These are phyloP conservation scores for Acrossocheilus fasciatus DNA, from an alignment of 2,797 vertebrate genomes.

Conservation along the genomic window DNA sequence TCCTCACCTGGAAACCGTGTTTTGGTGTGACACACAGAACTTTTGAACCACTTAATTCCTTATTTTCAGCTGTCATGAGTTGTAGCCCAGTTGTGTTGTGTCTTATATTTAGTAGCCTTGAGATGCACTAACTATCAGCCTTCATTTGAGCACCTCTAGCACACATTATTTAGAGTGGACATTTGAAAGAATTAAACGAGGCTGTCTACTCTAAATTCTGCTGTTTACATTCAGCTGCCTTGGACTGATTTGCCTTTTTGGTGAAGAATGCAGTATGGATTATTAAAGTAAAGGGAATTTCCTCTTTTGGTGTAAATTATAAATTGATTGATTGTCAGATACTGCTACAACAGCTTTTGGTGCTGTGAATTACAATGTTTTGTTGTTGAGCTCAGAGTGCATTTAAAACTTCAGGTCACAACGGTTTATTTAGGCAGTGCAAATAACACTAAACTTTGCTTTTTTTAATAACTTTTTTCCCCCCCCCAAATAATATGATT, in stretches of 20 bases:
- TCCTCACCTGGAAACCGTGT: neutral
- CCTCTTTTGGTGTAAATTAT: conserved; percentile 4
- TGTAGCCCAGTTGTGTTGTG: neutral
- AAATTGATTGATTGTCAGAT: neutral
- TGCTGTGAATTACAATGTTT: neutral
- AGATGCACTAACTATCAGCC: neutral
- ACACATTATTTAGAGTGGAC: neutral
- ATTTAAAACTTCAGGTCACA: conserved; percentile 18
- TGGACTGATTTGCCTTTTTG: neutral
- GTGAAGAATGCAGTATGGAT: neutral
- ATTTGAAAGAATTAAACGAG: neutral
- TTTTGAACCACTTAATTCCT: neutral
- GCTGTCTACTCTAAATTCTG: neutral
- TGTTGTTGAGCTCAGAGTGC: neutral
- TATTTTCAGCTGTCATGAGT: neutral
- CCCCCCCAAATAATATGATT: neutral
- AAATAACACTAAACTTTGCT: conserved; percentile 44
- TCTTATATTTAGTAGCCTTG: neutral
- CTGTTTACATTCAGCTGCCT: conserved; percentile 28
- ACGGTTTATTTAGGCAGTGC: neutral
- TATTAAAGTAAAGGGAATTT: conserved; percentile 20
- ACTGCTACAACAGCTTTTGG: neutral
- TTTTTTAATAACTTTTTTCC: neutral
- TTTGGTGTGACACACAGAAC: neutral
- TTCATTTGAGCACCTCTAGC: neutral